Percentiles rank a stretch among this genome's conserved stretches.
These are phyloP conservation scores for Lasiommata megera DNA, from an alignment of 2,888 invertebrate species.

Conservation along the genomic window DNA sequence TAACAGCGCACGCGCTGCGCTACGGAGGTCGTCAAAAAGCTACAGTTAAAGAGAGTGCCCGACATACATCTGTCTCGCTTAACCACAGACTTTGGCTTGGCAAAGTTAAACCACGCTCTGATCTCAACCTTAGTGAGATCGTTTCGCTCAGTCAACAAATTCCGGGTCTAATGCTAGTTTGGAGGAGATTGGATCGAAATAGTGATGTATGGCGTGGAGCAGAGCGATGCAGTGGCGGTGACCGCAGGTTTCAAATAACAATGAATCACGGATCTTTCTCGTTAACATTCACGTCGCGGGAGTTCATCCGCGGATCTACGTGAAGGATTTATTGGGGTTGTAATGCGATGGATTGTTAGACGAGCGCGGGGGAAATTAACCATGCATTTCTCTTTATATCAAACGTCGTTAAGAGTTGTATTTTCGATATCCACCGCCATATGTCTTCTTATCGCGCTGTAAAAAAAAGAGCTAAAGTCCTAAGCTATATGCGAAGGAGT, in stretches of 20 bases:
- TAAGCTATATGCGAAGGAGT: too few species aligned
- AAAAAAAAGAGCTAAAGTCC: too few species aligned
- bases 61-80: too few species aligned
- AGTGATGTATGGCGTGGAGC: constrained; percentile 7
- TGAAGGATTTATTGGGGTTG: constrained; percentile 16
- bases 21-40: too few species aligned
- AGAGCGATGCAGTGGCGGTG: constrained; percentile 12
- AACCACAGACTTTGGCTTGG: too few species aligned
- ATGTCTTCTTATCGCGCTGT: constrained; percentile 32
- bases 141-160: neutral
- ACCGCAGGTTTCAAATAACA: constrained; percentile 16
- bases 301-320: constrained; percentile 20
- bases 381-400: constrained; percentile 1
- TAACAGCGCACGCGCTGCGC: too few species aligned
- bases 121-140: too few species aligned
- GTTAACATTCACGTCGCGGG: constrained; percentile 17
- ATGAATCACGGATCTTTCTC: constrained; percentile 20
- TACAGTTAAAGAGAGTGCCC: too few species aligned
- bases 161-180: neutral
- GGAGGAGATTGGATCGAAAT: constrained; percentile 9
- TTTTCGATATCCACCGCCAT: neutral
- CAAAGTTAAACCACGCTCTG: too few species aligned
- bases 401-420: neutral
- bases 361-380: neutral
- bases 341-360: constrained; percentile 16